Conservation (phyloP, 2,113 vertebrate species). For the Cyprinodon tularosa region DNA sequence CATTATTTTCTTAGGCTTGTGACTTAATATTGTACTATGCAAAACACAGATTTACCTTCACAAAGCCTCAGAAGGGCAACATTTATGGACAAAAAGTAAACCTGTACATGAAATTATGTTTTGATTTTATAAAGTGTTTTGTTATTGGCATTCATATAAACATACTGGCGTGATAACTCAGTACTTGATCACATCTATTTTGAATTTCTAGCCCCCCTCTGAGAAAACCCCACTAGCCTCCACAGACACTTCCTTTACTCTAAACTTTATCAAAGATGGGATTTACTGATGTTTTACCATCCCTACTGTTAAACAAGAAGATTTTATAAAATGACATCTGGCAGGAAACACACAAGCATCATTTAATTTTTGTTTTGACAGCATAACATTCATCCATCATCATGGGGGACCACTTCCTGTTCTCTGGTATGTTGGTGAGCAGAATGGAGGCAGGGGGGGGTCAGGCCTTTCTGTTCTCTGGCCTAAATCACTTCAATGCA, state of each 20-base stretch:
- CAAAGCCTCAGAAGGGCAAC: too few species aligned
- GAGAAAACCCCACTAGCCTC: too few species aligned
- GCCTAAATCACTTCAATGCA: slow-evolving; percentile 54
- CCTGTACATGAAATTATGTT: too few species aligned
- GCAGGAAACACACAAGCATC: slow-evolving; percentile 1
- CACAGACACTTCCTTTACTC: background rate
- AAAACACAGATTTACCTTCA: too few species aligned
- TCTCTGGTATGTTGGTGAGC: slow-evolving; percentile 1
- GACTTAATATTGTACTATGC: too few species aligned
- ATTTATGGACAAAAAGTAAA: too few species aligned
- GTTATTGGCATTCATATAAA: too few species aligned
- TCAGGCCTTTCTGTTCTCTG: slow-evolving; percentile 39
- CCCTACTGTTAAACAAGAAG: background rate
- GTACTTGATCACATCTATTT: too few species aligned
- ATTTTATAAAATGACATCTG: background rate
- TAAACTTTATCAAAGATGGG: background rate
- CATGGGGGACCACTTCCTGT: slow-evolving; percentile 12
- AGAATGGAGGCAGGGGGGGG: slow-evolving; percentile 17
- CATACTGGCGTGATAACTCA: too few species aligned
- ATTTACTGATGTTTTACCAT: background rate
- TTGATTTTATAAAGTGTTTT: too few species aligned
- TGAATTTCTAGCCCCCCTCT: too few species aligned
- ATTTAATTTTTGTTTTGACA: slow-evolving; percentile 3
- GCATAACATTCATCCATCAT: slow-evolving; percentile 37
- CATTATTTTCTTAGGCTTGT: too few species aligned